These are phyloP conservation scores for Caradrina clavipalpis DNA, from an alignment of 2,888 invertebrate species.

Conservation along the genomic window DNA sequence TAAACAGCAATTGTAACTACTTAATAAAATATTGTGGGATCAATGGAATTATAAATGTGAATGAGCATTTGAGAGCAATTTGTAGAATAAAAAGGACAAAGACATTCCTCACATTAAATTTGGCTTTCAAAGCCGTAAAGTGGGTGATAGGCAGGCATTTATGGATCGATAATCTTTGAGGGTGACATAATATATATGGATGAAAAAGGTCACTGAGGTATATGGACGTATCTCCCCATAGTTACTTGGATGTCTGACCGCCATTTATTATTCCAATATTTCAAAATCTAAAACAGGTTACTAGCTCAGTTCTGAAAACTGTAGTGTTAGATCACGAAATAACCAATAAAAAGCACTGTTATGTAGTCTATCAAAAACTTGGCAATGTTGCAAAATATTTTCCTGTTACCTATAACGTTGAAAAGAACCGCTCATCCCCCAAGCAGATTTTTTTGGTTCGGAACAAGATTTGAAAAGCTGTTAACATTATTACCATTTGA, in stretches of 20 bases:
- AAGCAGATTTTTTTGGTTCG: conserved; percentile 20
- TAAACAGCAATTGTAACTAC: not conserved
- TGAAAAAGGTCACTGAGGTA: not conserved
- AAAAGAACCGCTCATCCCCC: conserved; percentile 17
- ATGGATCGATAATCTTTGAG: not conserved
- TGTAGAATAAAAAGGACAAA: not conserved
- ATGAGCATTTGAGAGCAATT: not conserved
- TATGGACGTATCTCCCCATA: not conserved
- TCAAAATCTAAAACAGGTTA: not conserved
- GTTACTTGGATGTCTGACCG: not conserved
- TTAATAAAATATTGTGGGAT: not conserved
- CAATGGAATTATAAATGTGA: not conserved
- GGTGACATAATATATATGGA: not conserved
- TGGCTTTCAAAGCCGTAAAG: not conserved
- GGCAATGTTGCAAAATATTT: conserved; percentile 43
- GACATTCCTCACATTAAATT: not conserved
- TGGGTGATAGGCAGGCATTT: not conserved
- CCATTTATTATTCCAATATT: not conserved
- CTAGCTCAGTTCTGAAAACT: not conserved
- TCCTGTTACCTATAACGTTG: conserved; percentile 24
- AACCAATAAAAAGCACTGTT: conserved; percentile 15
- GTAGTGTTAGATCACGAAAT: not conserved
- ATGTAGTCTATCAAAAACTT: conserved; percentile 44
- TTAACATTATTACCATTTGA: conserved; percentile 18
- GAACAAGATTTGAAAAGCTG: conserved; percentile 19